Base-by-base conservation (phyloP, 2,797 vertebrate species). In the Potorous gilbertii region DNA sequence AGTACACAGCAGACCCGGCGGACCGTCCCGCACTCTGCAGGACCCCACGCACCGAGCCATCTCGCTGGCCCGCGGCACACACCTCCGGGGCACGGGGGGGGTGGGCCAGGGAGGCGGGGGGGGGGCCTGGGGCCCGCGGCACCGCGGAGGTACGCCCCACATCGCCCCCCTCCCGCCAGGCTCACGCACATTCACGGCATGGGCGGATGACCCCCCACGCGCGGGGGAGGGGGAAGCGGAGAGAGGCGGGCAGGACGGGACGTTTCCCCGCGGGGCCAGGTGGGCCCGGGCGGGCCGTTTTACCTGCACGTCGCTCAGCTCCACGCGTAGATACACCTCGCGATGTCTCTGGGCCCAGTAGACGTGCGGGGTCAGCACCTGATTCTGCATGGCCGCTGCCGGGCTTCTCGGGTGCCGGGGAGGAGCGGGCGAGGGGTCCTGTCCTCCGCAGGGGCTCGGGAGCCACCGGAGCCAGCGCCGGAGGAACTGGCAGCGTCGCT, bases 311-410 rank as follows among this genome's bases (percentile, higher is more conserved):
- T 99, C 99, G 92, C 99, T 99, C 92, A 99, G 99, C 97, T 99
- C 99, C 98, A 99, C 99, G 40, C 99, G 99, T 98, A 99, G 98
- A 98, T 99, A 99, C 55, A 99, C 98, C 91, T 99, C 99, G 5
- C 98, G 98, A 94, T 99, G 99, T 56, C 99, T 98, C 98, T 99
- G 99, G 59, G 99, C 99, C 99, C 99, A 99, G 97, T 99, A 99
- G 90, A 99, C 99, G 59, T 99, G 99, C 74, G 99, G 99, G 57
- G 99, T 99, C 59, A 99, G 98, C 18, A 99, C 99, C 93, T 93
- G 96, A 18, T 92, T 95, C 99, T 98, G 93, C 98, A 98, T 98
- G 74, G 93, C 92, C 96, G 31, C 54, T 27, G 87, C 40, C 40
- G 21, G 40, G 46, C 91, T 29, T 92, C 97, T 90, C 90, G 24